Evolutionary conservation across 2,888 invertebrate species (phyloP).

Genomic region (Lasioglossum lativentre): DNA sequence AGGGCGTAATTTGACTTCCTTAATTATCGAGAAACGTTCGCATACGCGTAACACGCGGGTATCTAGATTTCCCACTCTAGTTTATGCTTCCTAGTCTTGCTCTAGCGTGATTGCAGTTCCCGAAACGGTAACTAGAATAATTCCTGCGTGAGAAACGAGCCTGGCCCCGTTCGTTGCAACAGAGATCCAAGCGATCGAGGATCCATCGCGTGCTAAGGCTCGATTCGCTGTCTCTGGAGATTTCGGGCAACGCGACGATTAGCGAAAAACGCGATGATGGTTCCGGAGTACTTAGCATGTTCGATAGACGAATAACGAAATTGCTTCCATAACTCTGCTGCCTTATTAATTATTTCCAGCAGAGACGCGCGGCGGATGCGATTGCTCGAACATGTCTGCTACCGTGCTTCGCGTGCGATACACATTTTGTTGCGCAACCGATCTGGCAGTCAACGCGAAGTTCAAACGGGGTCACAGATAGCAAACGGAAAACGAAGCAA

Average conservation of each 20-base stretch:
- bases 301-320: slow-evolving; percentile 65
- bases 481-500: slow-evolving; percentile 15
- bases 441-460: slow-evolving; percentile 46
- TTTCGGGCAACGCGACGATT: neutral
- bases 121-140: neutral
- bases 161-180: neutral
- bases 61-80: slow-evolving; percentile 34
- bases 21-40: slow-evolving; percentile 45
- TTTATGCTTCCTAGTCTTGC: slow-evolving; percentile 15
- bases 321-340: slow-evolving; percentile 53
- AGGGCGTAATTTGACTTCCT: slow-evolving; percentile 29
- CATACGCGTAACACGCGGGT: neutral
- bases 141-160: slow-evolving; percentile 13
- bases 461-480: slow-evolving; percentile 62
- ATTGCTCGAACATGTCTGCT: slow-evolving; percentile 31
- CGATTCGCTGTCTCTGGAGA: neutral
- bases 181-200: neutral
- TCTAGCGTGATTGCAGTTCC: neutral
- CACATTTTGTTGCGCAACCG: slow-evolving; percentile 59
- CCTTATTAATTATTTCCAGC: slow-evolving; percentile 74
- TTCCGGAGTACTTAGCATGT: neutral
- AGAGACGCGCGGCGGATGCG: slow-evolving; percentile 38
- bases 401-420: slow-evolving; percentile 55
- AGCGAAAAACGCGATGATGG: neutral
- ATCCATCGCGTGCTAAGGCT: neutral